These are phyloP conservation scores for Akabosia matsudoensis DNA, from an alignment of 1,140 invertebrate genomes.

Conservation along the genomic window DNA sequence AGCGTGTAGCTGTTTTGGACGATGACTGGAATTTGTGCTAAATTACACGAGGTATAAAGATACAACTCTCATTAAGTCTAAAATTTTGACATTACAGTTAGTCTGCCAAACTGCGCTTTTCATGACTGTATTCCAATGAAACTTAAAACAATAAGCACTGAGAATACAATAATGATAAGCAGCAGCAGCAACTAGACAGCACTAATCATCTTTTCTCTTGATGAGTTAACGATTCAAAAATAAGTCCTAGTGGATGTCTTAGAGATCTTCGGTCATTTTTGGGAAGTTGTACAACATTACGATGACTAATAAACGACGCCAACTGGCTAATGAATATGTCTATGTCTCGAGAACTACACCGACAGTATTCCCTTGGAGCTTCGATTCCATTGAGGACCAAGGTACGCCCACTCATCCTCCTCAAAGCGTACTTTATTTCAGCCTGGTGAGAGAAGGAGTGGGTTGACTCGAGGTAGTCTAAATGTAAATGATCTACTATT, in stretches of 20 bases:
- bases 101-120: too few relatives aligned
- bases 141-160: neutral
- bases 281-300: neutral
- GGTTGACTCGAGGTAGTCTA: constrained; percentile 32
- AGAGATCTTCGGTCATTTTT: neutral
- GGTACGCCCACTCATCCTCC: constrained; percentile 1
- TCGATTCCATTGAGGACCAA: constrained; percentile 33
- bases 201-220: neutral
- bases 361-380: constrained; percentile 17
- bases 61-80: too few relatives aligned
- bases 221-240: neutral
- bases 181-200: neutral
- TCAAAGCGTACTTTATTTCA: constrained; percentile 20
- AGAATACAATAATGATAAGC: neutral
- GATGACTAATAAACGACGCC: neutral
- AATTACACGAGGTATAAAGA: too few relatives aligned
- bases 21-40: too few relatives aligned
- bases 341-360: constrained; percentile 3
- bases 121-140: neutral
- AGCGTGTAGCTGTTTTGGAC: too few relatives aligned
- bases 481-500: constrained; percentile 5
- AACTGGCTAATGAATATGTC: neutral
- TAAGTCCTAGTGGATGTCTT: neutral
- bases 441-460: constrained; percentile 17
- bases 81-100: too few relatives aligned